phyloP scores from a whole-genome alignment of 2,888 invertebrate species.

The Coelopa pilipes region DNA sequence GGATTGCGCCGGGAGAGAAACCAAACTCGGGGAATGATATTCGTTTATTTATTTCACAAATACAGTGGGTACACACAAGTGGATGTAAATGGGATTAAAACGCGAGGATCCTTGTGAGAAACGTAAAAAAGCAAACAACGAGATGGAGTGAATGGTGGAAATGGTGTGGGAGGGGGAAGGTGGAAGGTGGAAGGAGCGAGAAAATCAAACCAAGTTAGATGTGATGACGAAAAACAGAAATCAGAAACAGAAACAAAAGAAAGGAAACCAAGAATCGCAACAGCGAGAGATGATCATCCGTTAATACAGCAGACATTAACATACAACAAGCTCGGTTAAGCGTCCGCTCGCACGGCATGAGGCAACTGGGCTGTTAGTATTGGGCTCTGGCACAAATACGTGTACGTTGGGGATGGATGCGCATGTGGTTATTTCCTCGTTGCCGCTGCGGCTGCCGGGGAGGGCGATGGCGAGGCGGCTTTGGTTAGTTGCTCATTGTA shows the following conservation, averaged over 20 bases:
- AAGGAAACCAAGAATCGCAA: constrained; percentile 14
- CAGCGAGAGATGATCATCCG: not conserved
- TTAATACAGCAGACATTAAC: constrained; percentile 28
- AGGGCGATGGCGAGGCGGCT: constrained; percentile 31
- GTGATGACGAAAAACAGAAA: constrained; percentile 6
- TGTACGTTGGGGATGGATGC: not conserved
- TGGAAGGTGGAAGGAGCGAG: not conserved
- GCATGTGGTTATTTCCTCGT: constrained; percentile 30
- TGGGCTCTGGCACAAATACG: not conserved
- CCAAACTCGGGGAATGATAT: too few relatives aligned
- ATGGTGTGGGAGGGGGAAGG: too few relatives aligned
- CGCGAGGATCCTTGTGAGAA: not conserved
- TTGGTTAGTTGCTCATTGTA: constrained; percentile 65
- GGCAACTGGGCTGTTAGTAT: constrained; percentile 13
- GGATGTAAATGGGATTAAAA: not conserved
- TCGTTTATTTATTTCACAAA: too few relatives aligned
- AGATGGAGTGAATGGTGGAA: too few relatives aligned
- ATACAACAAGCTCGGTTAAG: constrained; percentile 33
- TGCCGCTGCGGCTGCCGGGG: constrained; percentile 46
- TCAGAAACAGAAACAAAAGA: not conserved
- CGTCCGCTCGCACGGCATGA: constrained; percentile 13
- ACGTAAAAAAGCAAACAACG: not conserved
- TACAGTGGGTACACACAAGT: too few relatives aligned
- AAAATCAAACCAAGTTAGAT: not conserved
- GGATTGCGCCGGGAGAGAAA: too few relatives aligned